Percentiles rank a stretch among this genome's conserved stretches.
phyloP scores from a whole-genome alignment of 2,113 vertebrate species.

The Alethe diademata region DNA sequence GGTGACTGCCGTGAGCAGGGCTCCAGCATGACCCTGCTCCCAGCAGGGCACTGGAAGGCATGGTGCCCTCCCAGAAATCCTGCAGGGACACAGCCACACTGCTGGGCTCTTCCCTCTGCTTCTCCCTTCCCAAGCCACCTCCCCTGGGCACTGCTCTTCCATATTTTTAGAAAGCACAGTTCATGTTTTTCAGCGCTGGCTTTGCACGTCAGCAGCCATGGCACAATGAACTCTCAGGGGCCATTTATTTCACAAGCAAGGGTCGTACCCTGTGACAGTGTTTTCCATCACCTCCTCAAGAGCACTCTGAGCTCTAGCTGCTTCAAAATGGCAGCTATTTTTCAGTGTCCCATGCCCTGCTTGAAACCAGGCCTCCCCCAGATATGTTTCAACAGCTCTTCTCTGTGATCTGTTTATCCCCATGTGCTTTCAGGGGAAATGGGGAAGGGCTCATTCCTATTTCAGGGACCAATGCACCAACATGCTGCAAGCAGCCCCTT shows the following conservation, averaged over 20 bases:
- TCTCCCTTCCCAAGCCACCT: not conserved
- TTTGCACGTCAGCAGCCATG: not conserved
- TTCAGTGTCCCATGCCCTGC: not conserved
- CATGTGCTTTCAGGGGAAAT: not conserved
- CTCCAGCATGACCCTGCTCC: rapidly evolving
- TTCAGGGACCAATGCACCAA: not conserved
- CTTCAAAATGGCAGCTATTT: not conserved
- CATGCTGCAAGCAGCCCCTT: not conserved
- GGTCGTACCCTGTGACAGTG: rapidly evolving
- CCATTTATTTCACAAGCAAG: not conserved
- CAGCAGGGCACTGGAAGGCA: not conserved
- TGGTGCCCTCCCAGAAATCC: rapidly evolving
- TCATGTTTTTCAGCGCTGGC: not conserved
- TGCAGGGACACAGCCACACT: rapidly evolving
- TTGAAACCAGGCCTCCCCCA: not conserved
- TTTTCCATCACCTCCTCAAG: not conserved
- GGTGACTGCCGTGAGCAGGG: rapidly evolving
- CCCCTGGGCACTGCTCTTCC: not conserved
- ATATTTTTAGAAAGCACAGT: slow-evolving; percentile 10
- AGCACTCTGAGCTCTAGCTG: not conserved
- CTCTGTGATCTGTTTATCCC: not conserved
- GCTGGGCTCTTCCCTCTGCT: not conserved
- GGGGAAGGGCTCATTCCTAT: not conserved
- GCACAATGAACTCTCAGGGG: not conserved
- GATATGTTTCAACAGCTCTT: not conserved